Evolutionary conservation across 2,888 invertebrate genomes (phyloP).

Genomic region (Lordiphosa andalusiaca): DNA sequence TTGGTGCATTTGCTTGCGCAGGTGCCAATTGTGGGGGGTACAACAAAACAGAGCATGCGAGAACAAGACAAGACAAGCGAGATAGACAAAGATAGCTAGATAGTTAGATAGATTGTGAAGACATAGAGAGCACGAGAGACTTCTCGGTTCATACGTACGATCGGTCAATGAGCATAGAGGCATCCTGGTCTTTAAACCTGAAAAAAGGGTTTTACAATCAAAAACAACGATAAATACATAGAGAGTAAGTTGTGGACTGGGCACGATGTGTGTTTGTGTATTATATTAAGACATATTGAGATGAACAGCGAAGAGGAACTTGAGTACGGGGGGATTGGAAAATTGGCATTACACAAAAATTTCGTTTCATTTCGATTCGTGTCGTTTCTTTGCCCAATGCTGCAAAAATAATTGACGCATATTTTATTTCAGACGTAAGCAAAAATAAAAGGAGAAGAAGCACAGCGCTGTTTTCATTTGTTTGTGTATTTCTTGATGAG

Average conservation of each 20-base stretch:
- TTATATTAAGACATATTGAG: background rate
- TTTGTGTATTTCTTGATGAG: slow-evolving; percentile 8
- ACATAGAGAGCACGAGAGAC: slow-evolving; percentile 17
- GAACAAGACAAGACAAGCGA: slow-evolving; percentile 13
- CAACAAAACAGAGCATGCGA: slow-evolving; percentile 17
- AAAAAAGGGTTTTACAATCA: slow-evolving; percentile 76
- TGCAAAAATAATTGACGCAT: slow-evolving; percentile 48
- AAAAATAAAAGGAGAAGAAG: background rate
- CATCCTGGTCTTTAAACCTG: slow-evolving; percentile 81
- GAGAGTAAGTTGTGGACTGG: slow-evolving; percentile 11
- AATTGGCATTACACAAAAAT: slow-evolving; percentile 4
- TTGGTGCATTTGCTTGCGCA: too few species aligned
- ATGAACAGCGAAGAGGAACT: background rate
- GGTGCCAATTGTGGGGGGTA: too few species aligned
- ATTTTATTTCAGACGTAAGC: slow-evolving; percentile 31
- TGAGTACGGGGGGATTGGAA: background rate
- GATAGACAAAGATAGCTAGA: background rate
- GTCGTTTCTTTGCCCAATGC: slow-evolving; percentile 1
- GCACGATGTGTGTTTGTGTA: background rate
- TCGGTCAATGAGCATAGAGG: slow-evolving; percentile 81
- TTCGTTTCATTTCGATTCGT: background rate
- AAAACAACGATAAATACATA: slow-evolving; percentile 69
- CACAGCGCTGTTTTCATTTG: slow-evolving; percentile 12
- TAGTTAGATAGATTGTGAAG: slow-evolving; percentile 3
- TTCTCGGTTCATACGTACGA: slow-evolving; percentile 79